Base-by-base conservation (phyloP, 2,888 invertebrate genomes). In the Eristalis intricaria region DNA sequence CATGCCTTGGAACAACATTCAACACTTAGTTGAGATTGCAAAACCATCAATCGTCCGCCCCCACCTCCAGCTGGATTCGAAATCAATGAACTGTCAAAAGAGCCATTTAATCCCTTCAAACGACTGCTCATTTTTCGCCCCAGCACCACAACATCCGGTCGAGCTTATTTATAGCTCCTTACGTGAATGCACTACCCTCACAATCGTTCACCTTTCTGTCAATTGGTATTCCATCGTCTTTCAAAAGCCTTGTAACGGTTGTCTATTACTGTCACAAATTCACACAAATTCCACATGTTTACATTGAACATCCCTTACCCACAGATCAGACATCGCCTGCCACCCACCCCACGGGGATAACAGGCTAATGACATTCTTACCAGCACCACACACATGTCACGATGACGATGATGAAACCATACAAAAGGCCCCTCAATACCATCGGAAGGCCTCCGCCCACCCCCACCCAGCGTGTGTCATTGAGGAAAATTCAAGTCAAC, bases 311-410 rank as follows among this genome's bases (percentile, higher is more conserved):
- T 66, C 40, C 23, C 38, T 29, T 65, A 74, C 80, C 13, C 38
- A 29, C 26, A 66, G 32, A 66, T 60, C 26, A 23, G 60, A n/a
- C 40, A 19, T 1, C 23, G 40, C 10, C 29, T 65, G 1, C 56
- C 60, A 15, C 13, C 40, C 29, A 73, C 35, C 64, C 77, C 60
- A 60, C 58, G 56, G 35, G 61, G 66, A 87, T 75, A 79, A 75
- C 78, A 87, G 83, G 78, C 75, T 83, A 79, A 83, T 87, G 86
- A 87, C 86, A 83, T 83, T 82, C 50, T 19, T 71, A 22, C 58
- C 63, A 66, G 66, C 32, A 71, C 66, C 60, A 63, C 58, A 56
- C 43, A 65, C 76, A 75, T 71, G 68, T 68, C 77, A 81, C 35
- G 65, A 74, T 74, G 74, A 82, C 68, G 76, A 69, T 66, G 68